Base-by-base conservation (phyloP, 2,888 invertebrate species). In the Pilophorus perplexus region DNA sequence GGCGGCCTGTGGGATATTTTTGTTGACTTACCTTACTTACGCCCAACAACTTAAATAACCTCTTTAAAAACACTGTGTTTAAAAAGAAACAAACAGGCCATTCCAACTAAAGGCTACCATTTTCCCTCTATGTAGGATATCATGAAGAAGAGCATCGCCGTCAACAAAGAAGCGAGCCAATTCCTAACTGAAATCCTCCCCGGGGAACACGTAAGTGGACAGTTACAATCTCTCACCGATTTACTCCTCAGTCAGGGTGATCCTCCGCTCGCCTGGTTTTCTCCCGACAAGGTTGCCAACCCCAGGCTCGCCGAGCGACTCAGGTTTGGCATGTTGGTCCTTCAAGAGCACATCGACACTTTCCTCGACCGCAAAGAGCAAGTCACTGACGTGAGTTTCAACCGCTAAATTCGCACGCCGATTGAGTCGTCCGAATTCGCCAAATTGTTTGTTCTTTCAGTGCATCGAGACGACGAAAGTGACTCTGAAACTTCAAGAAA, bases 261-360 rank as follows among this genome's bases (percentile, higher is more conserved):
- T 74, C 89, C 90, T 62, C 93, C 95, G n/a, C 83, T 93, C 73
- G 86, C 96, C 70, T 96, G 93, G 89, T 89, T 85, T 73, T 85
- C 86, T 67, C 81, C 89, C 0, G 83, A 86, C 18, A 84, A 87
- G 6, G 85, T 90, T 22, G 84, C 83, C 48, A 87, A 89, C 67
- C 79, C 80, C 72, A 82, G 86, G 64, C 81, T 94, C 6, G 84
- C 89, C 4, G 95, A 96, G 77, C 85, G 88, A 2, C 82, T 96
- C 62, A 85, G 92, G 57, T 94, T 90, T 77, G 89, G 90, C 71
- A 87, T 95, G 74, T 81, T 97, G 38, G 95, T 96, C 77, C 88
- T 97, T 71, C 91, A 93, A 74, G 96, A 97, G 75, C 96, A 96
- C 77, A 83, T 95, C 71, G 96, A 97, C 77, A 96, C 95, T 0